Percentiles rank a stretch among this genome's conserved stretches.
Conservation (phyloP, 1,140 invertebrate genomes). For the Aphelenchoides besseyi region DNA sequence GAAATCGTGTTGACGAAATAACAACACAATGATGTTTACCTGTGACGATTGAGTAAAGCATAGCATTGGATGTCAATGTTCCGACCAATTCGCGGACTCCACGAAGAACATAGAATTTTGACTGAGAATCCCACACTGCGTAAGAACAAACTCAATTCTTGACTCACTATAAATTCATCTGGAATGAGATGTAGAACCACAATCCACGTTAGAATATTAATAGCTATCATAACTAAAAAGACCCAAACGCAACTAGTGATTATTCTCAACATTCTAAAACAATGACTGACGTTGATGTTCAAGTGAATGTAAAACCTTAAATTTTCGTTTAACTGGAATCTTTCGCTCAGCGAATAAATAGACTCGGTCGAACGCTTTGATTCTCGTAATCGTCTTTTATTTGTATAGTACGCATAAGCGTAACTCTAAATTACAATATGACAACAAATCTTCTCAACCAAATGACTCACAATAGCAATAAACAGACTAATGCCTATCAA, state of each 20-base stretch:
- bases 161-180: background rate
- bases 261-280: background rate
- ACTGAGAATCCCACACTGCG: slow-evolving; percentile 1
- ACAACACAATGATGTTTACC: background rate
- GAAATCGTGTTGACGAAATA: background rate
- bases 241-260: background rate
- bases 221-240: background rate
- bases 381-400: background rate
- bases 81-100: background rate
- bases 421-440: background rate
- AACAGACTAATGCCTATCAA: background rate
- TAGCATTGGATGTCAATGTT: background rate
- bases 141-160: background rate
- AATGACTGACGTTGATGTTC: too few relatives aligned
- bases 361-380: background rate
- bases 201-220: background rate
- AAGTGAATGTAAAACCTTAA: too few relatives aligned
- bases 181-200: background rate
- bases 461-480: background rate
- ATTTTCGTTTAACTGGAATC: background rate
- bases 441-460: too few relatives aligned
- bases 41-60: background rate
- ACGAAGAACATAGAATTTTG: background rate
- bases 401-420: background rate
- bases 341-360: background rate